phyloP scores from a whole-genome alignment of 2,113 vertebrate genomes.

The Plotosus lineatus region DNA sequence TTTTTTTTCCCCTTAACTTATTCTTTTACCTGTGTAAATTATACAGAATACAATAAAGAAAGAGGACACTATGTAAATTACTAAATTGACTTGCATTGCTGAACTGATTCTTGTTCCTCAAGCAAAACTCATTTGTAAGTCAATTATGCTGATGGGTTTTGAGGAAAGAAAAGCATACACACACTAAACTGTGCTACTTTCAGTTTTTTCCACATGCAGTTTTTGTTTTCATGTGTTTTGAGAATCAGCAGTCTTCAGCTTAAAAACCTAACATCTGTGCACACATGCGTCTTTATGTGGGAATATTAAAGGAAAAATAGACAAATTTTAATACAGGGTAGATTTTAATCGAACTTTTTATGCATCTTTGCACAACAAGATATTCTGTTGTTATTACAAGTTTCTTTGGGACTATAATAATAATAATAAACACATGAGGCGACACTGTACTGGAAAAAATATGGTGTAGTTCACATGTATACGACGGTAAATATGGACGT shows the following conservation, averaged over 20 bases:
- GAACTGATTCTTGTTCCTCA: background rate
- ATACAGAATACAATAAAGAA: background rate
- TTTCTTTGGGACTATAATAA: no score
- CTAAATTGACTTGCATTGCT: background rate
- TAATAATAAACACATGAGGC: no score
- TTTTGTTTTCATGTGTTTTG: background rate
- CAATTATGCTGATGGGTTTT: background rate
- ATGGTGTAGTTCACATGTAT: no score
- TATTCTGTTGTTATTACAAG: no score
- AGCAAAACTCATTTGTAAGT: background rate
- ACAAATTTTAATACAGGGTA: no score
- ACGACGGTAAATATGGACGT: no score
- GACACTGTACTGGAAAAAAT: no score
- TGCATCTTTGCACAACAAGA: no score
- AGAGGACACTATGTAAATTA: background rate
- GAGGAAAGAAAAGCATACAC: background rate
- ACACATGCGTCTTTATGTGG: background rate
- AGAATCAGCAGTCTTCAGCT: background rate
- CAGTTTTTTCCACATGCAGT: background rate
- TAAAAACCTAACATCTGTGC: slow-evolving; percentile 23
- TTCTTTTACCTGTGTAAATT: background rate
- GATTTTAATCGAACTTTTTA: no score
- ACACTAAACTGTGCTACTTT: background rate
- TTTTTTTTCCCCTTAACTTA: background rate
- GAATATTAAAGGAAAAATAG: background rate